Conservation (phyloP, 2,888 invertebrate species). For the Ryuthela nishihirai region DNA sequence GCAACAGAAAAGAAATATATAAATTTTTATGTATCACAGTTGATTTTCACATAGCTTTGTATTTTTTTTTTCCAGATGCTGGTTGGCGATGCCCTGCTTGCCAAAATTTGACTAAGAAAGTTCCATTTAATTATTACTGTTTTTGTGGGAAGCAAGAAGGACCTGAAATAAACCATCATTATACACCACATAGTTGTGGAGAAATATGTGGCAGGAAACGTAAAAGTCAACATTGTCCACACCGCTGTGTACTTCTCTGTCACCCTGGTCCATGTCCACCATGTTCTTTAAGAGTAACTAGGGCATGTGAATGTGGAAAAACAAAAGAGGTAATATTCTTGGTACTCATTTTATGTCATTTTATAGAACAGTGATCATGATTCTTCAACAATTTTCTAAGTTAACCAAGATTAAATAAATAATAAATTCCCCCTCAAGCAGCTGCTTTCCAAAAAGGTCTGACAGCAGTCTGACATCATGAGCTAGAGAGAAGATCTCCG, state of each 20-base stretch:
- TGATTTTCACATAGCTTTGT: too few species aligned
- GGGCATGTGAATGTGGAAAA: constrained; percentile 73
- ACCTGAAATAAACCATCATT: constrained; percentile 70
- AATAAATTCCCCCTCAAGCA: too few species aligned
- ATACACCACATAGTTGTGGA: constrained; percentile 88
- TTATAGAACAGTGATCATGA: too few species aligned
- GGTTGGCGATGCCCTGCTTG: constrained; percentile 94
- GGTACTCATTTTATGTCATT: too few species aligned
- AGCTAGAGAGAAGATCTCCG: too few species aligned
- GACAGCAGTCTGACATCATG: too few species aligned
- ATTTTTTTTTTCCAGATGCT: constrained; percentile 5
- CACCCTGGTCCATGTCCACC: constrained; percentile 93
- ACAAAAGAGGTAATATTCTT: constrained; percentile 57
- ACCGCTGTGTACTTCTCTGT: constrained; percentile 71
- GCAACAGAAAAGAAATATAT: too few species aligned
- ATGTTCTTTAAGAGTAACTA: constrained; percentile 46
- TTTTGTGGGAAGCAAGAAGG: constrained; percentile 79
- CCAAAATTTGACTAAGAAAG: constrained; percentile 69
- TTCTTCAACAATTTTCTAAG: too few species aligned
- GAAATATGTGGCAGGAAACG: constrained; percentile 66
- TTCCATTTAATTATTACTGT: constrained; percentile 79
- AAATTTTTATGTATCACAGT: too few species aligned
- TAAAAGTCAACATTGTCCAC: constrained; percentile 54
- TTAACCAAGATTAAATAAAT: too few species aligned
- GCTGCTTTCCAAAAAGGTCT: too few species aligned